Evolutionary conservation across 2,797 vertebrate genomes (phyloP).

Genomic region (Harpagifer antarcticus): DNA sequence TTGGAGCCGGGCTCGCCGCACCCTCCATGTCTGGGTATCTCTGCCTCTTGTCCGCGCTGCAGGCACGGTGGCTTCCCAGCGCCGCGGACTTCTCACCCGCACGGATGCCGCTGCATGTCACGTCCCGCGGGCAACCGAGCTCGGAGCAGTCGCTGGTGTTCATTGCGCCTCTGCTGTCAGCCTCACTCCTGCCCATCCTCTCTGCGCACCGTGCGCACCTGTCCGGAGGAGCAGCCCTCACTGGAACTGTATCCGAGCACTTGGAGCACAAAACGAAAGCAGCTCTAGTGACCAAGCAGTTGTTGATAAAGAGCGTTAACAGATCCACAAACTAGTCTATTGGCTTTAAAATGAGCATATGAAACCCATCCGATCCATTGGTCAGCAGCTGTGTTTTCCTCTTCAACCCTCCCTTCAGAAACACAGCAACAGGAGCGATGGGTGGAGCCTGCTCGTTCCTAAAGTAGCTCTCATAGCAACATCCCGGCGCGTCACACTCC

Average conservation of each 20-base stretch:
- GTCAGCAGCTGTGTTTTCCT: neutral
- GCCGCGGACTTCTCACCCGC: slow-evolving; percentile 33
- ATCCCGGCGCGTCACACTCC: slow-evolving; percentile 41
- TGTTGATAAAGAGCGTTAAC: slow-evolving; percentile 18
- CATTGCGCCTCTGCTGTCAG: slow-evolving; percentile 69
- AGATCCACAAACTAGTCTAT: neutral
- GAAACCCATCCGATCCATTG: neutral
- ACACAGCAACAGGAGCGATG: slow-evolving; percentile 58
- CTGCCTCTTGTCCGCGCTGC: slow-evolving; percentile 29
- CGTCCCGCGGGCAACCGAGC: slow-evolving; percentile 71
- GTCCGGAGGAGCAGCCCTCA: slow-evolving; percentile 43
- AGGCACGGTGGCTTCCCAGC: slow-evolving; percentile 11
- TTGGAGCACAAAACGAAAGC: slow-evolving; percentile 6
- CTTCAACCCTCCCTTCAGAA: neutral
- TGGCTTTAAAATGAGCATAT: neutral
- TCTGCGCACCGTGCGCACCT: slow-evolving; percentile 57
- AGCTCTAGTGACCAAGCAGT: neutral
- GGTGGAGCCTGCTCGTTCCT: slow-evolving; percentile 63
- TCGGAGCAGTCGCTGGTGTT: slow-evolving; percentile 65
- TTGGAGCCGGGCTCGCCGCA: neutral
- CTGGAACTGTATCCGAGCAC: neutral
- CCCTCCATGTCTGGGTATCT: slow-evolving; percentile 26
- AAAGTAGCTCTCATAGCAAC: slow-evolving; percentile 54
- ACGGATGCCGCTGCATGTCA: slow-evolving; percentile 45
- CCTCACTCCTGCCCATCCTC: slow-evolving; percentile 81